Evolutionary conservation across 2,797 vertebrate species (phyloP), one percentile per base, ranked within the genome.

Genomic region (Zenarchopterus dispar): DNA sequence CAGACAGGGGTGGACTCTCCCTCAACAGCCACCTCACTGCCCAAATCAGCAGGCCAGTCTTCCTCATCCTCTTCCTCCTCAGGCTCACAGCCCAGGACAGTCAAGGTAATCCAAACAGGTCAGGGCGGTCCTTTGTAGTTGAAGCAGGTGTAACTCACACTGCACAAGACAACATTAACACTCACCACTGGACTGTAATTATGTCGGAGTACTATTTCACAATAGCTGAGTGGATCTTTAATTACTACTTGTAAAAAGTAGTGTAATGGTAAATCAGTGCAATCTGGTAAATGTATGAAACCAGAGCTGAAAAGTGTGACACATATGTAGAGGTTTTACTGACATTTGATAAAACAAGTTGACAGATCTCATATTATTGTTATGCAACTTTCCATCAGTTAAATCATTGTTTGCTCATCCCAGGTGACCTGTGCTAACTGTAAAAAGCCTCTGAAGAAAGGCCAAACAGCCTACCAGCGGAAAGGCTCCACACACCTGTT

Each of bases 401-500:
- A 50, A 58, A 8, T 62, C 28, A 19, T 39, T 50, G 16, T 84
- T 70, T 82, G 47, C 58, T 60, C 0, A 1, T 44, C 52, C 8
- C 82, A 92, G 91, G 96, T 99, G 85, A 99, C 97, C 11, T 99
- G 98, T 74, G 97, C 98, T 58, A 98, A 99, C 93, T 99, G 98
- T 90, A 99, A 97, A 90, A 99, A 99, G 86, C 97, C 98, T 84
- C 94, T 99, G 67, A 98, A 98, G 85, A 99, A 99, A 88, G 98
- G 98, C 70, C 98, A 99, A 75, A 99, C 98, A 2, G 98, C 98
- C 0, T 99, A 99, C 88, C 98, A 99, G 72, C 94, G 98, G 10
- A 99, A 99, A 93, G 98, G 98, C 88, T 99, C 98, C 56, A 95
- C 96, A 67, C 96, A 99, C 72, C 94, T 99, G 56, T 99, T 99